A percentile compares a stretch with the other conserved stretches of the same genome.
These are phyloP conservation scores for Spisula solida DNA, from an alignment of 2,888 invertebrate species.

Conservation along the genomic window DNA sequence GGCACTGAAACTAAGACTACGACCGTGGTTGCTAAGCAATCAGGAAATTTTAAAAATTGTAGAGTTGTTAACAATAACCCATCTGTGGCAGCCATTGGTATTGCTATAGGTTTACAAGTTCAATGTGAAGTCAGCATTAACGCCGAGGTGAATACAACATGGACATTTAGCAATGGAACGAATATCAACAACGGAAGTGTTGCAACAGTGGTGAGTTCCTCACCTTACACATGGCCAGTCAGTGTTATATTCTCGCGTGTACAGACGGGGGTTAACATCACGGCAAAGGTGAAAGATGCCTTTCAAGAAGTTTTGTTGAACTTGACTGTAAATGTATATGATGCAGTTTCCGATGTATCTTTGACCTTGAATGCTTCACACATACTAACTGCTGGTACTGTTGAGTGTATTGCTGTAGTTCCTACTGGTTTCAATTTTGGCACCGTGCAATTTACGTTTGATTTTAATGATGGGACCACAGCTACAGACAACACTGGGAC, in stretches of 20 bases:
- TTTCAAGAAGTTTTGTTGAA: constrained; percentile 33
- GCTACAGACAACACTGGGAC: constrained; percentile 22
- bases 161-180: constrained; percentile 50
- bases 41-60: constrained; percentile 51
- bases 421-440: constrained; percentile 63
- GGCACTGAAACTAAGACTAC: constrained; percentile 25
- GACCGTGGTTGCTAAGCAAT: constrained; percentile 49
- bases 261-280: constrained; percentile 29
- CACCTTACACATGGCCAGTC: constrained; percentile 44
- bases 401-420: constrained; percentile 48
- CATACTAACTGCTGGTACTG: constrained; percentile 3
- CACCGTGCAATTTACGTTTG: constrained; percentile 55
- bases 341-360: constrained; percentile 53
- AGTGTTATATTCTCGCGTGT: constrained; percentile 45
- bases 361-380: constrained; percentile 38
- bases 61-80: constrained; percentile 33
- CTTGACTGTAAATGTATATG: constrained; percentile 55
- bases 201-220: constrained; percentile 34
- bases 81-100: constrained; percentile 54
- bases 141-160: constrained; percentile 60
- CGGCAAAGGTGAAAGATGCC: constrained; percentile 45
- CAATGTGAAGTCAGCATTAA: constrained; percentile 46
- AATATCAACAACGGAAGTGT: constrained; percentile 42
- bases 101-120: constrained; percentile 48
- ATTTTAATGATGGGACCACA: constrained; percentile 67